Evolutionary conservation across 2,888 invertebrate species (phyloP), one percentile per base, ranked within the genome.

Genomic region (Formica aserva): DNA sequence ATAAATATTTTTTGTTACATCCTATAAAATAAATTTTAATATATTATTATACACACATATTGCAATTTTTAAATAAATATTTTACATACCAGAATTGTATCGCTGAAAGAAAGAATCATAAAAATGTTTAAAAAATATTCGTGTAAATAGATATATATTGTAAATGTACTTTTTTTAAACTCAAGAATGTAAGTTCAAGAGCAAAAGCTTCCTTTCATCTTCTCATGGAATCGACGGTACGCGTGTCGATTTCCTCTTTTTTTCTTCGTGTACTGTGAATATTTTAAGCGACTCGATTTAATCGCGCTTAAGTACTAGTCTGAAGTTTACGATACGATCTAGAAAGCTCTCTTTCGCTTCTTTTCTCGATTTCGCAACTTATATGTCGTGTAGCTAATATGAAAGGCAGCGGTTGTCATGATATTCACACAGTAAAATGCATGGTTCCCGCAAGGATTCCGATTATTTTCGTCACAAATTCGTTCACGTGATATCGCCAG

Each of bases 251-350:
- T 45, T 8, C 1, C 0, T 9, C 18, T 8, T 35, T 45, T 8
- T n/a, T 9, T 52, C 2, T 45, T 1, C n/a, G 11, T 32, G 18
- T 45, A 35, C 6, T 22, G n/a, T 29, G 11, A 77, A 55, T 57
- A 26, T 26, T 71, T 62, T n/a, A 60, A 11, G 32, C 41, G 45
- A 67, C 26, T 77, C 55, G 29, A 80, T 80, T 80, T 72, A 80
- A 80, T 80, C 72, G 18, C 35, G 38, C 41, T 67, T 57, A 67
- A 71, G 5, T 72, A 80, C 26, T 72, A 35, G 5, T 32, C 8
- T 57, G 35, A 26, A 69, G 22, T 57, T 32, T 78, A 69, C 35
- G 18, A 4, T 60, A 71, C 32, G 45, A 13, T 72, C 15, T 32
- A 32, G 35, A 0, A 35, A 35, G 38, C 26, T 62, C 18, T 18